phyloP scores from a whole-genome alignment of 1,140 invertebrate species.

The Drosophila ogumai region DNA sequence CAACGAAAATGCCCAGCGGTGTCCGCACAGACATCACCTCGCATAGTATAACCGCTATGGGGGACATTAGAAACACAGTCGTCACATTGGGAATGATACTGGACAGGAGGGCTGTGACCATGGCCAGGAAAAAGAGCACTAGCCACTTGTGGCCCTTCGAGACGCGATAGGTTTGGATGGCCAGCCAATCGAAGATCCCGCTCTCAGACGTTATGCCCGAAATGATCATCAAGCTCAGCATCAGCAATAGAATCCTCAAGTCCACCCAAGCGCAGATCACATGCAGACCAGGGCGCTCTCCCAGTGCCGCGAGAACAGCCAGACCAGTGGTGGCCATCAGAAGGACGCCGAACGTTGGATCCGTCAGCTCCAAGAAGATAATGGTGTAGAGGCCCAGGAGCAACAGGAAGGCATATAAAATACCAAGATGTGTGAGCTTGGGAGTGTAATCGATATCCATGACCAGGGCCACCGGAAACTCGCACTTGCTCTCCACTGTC shows the following conservation, averaged over 20 bases:
- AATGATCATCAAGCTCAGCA: slow-evolving; percentile 96
- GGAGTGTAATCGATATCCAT: slow-evolving; percentile 20
- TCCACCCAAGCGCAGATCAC: slow-evolving; percentile 94
- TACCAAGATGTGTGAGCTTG: slow-evolving; percentile 78
- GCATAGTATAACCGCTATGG: slow-evolving; percentile 93
- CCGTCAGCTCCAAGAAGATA: slow-evolving; percentile 93
- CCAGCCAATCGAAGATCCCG: slow-evolving; percentile 93
- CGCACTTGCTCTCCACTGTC: background rate
- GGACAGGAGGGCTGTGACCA: slow-evolving; percentile 91
- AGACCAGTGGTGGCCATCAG: slow-evolving; percentile 90
- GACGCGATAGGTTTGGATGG: slow-evolving; percentile 87
- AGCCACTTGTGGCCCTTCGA: slow-evolving; percentile 93
- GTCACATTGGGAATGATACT: slow-evolving; percentile 95
- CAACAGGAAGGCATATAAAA: slow-evolving; percentile 89
- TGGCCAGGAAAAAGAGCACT: slow-evolving; percentile 90
- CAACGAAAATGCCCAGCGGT: slow-evolving; percentile 89
- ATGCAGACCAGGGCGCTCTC: slow-evolving; percentile 89
- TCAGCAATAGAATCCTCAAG: slow-evolving; percentile 91
- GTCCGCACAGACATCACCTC: slow-evolving; percentile 94
- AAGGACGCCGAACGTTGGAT: slow-evolving; percentile 92
- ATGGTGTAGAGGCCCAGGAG: slow-evolving; percentile 90
- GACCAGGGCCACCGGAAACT: slow-evolving; percentile 10
- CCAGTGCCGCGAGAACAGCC: slow-evolving; percentile 89
- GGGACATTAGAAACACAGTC: slow-evolving; percentile 93
- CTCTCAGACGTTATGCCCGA: slow-evolving; percentile 94